Evolutionary conservation across 2,888 invertebrate species (phyloP), one percentile per base, ranked within the genome.

Genomic region (Lycophotia porphyrea): DNA sequence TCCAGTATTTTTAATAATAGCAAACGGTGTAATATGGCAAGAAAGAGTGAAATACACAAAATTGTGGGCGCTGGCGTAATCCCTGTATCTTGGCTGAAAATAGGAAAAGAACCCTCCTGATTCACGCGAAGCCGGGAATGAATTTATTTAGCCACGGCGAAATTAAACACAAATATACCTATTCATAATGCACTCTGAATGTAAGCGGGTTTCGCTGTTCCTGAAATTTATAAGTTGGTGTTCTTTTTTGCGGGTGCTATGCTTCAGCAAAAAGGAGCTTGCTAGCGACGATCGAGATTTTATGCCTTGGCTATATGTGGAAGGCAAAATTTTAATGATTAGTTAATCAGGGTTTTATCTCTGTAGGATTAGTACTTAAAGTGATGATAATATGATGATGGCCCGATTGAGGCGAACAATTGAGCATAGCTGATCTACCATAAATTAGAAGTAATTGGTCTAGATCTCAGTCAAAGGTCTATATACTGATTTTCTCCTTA

Each of bases 101-200:
- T 90, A 92, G 90, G 90, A 91, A 92, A 92, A 92, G 91, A 87
- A 92, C 91, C 90, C 91, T 91, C 88, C 89, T 92, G 90, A 92
- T 92, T 92, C 92, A 93, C 91, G 89, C 88, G 85, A 85, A 78
- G 90, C 90, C 89, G 88, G 86, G 88, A 93, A 93, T 92, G 90
- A 93, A 93, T 93, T 93, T 93, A 93, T 93, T 92, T 91, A 90
- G 88, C 89, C 87, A 81, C 87, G 86, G 85, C 88, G 81, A 93
- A 93, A 93, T 93, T 92, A 91, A 92, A 90, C 88, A 89, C 87
- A 91, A 90, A 91, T 92, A 91, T 89, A n/a, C n/a, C n/a, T n/a
- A 91, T 91, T 93, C 91, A 86, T 84, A 84, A 80, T 84, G 86
- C 82, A 71, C 36, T 36, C 76, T 49, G 66, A 72, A 58, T 58